Conservation (phyloP, 2,888 invertebrate species). For the Pheosia gnoma region DNA sequence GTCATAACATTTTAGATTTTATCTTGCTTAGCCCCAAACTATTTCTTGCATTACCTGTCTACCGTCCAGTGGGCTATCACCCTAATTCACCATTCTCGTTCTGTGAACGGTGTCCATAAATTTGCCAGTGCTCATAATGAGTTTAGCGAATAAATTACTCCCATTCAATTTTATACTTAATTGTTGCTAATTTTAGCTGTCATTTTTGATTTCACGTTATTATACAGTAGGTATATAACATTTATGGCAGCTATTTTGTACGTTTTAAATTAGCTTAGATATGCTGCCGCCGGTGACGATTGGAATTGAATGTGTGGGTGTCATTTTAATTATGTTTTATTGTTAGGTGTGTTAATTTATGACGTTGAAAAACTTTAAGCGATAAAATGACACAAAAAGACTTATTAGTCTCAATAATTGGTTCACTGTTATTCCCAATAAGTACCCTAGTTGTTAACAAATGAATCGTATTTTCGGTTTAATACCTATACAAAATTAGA, state of each 20-base stretch:
- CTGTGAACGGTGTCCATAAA: conserved; percentile 53
- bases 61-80: conserved; percentile 7
- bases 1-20: no score
- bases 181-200: conserved; percentile 37
- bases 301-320: conserved; percentile 18
- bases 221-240: conserved; percentile 9
- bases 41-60: not conserved
- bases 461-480: no score
- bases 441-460: no score
- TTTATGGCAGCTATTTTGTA: conserved; percentile 11
- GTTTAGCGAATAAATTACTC: conserved; percentile 42
- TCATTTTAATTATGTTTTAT: conserved; percentile 19
- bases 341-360: conserved; percentile 23
- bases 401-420: no score
- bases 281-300: not conserved
- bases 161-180: conserved; percentile 34
- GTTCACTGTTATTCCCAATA: no score
- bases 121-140: conserved; percentile 49
- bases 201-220: conserved; percentile 21
- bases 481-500: no score
- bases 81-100: conserved; percentile 22
- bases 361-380: not conserved
- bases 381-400: no score
- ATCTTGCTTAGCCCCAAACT: no score
- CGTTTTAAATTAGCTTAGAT: not conserved